Evolutionary conservation across 2,113 vertebrate genomes (phyloP), one percentile per base, ranked within the genome.

Genomic region (Ciconia maguari): DNA sequence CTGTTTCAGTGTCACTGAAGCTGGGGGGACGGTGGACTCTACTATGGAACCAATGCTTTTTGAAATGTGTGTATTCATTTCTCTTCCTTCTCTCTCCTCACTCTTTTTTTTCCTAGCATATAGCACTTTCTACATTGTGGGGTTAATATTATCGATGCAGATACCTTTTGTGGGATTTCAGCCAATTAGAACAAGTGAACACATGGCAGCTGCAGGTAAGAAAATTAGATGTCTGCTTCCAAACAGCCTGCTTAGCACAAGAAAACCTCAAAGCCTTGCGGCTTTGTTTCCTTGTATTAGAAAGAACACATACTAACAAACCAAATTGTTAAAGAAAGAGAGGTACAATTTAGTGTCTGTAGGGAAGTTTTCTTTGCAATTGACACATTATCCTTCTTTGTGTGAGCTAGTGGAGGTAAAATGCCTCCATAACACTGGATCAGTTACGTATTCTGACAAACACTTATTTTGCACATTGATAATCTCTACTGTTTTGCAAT

Each of bases 91-190:
- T 91, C 76, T 96, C 77, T 58, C 55, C 89, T 94, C 30, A 11
- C n/a, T 61, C 20, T n/a, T 36, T 76, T 38, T 65, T 71, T 86
- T 52, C 34, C 46, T 97, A 99, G 99, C 99, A 80, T 99, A 99
- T 97, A 99, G 99, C 98, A 99, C 99, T 92, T 99, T 99, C 98
- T 99, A 99, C 98, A 99, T 99, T 77, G 99, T 99, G 97, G 99
- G 99, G n/a, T 98, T 99, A 92, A 98, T 99, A 93, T 97, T 99
- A 94, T 99, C 99, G 3, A 99, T 99, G 99, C 99, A 99, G 97
- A 98, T 99, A 96, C 99, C 99, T 42, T 99, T 99, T 80, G 99
- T 99, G 87, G 99, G 99, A 96, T 99, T 99, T 97, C 99, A 99
- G 95, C 99, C 99, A 94, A 99, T 99, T 97, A 99, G 99, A 97